Percentiles rank a stretch among this genome's conserved stretches.
phyloP scores from a whole-genome alignment of 2,113 vertebrate species.

The Galbula dea region DNA sequence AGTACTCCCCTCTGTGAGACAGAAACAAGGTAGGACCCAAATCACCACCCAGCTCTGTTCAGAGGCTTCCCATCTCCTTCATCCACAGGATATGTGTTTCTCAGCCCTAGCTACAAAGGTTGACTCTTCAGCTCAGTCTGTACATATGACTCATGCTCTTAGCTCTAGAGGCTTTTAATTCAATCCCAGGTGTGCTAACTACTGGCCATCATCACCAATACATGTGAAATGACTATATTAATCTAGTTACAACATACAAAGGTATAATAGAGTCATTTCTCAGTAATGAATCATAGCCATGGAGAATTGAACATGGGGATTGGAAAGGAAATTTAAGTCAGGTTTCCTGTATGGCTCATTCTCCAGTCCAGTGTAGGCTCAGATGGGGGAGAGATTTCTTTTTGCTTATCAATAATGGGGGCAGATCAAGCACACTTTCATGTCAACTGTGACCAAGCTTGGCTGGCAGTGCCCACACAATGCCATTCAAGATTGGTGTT shows the following conservation, averaged over 20 bases:
- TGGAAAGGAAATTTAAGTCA: conserved; percentile 14
- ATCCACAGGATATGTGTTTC: neutral
- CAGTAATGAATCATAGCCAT: conserved; percentile 30
- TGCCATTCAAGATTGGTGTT: neutral
- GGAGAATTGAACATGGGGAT: neutral
- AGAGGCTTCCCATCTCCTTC: neutral
- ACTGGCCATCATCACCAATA: neutral
- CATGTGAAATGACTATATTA: neutral
- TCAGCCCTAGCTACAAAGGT: neutral
- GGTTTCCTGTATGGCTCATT: conserved; percentile 15
- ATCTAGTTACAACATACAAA: neutral
- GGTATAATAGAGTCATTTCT: neutral
- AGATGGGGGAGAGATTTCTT: neutral
- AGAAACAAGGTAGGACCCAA: neutral
- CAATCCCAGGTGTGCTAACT: conserved; percentile 16
- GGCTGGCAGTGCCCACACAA: fast-evolving
- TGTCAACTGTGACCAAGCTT: fast-evolving
- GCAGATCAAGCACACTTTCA: neutral
- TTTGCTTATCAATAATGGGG: neutral
- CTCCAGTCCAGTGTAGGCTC: neutral
- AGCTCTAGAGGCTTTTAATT: conserved; percentile 12
- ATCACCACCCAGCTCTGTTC: neutral
- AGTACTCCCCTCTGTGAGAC: neutral
- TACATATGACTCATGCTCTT: neutral
- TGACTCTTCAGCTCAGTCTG: neutral